These are phyloP conservation scores for Crotalus viridis DNA, from an alignment of 2,113 vertebrate species.

Conservation along the genomic window DNA sequence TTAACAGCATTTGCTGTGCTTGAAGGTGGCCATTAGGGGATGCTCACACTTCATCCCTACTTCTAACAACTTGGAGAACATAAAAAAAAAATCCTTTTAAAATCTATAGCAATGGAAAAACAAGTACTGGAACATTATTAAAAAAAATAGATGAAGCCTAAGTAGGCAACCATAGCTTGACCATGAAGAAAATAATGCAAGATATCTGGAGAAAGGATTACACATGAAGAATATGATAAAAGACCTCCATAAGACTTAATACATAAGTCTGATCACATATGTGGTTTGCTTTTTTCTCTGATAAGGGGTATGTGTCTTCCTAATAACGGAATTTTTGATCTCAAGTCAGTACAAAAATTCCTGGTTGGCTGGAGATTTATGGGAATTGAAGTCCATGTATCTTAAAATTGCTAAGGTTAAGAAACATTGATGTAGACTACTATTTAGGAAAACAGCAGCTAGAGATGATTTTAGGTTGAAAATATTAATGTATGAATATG, in stretches of 20 bases:
- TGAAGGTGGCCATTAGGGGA: not conserved
- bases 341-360: too few species aligned
- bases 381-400: too few species aligned
- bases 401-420: too few species aligned
- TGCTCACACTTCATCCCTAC: not conserved
- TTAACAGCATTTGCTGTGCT: not conserved
- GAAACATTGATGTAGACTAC: too few species aligned
- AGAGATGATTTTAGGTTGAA: too few species aligned
- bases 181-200: not conserved
- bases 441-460: too few species aligned
- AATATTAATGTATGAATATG: not conserved
- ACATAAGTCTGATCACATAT: not conserved
- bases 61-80: not conserved
- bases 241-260: not conserved
- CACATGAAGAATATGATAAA: not conserved
- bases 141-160: not conserved
- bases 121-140: not conserved
- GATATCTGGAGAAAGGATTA: not conserved
- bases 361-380: too few species aligned
- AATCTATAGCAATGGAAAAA: not conserved
- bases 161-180: not conserved
- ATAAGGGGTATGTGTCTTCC: not conserved
- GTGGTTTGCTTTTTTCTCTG: not conserved
- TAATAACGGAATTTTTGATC: not conserved
- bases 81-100: not conserved